These are phyloP conservation scores for Montipora capitata DNA, from an alignment of 92 coral and sea anemone species.

Conservation along the genomic window DNA sequence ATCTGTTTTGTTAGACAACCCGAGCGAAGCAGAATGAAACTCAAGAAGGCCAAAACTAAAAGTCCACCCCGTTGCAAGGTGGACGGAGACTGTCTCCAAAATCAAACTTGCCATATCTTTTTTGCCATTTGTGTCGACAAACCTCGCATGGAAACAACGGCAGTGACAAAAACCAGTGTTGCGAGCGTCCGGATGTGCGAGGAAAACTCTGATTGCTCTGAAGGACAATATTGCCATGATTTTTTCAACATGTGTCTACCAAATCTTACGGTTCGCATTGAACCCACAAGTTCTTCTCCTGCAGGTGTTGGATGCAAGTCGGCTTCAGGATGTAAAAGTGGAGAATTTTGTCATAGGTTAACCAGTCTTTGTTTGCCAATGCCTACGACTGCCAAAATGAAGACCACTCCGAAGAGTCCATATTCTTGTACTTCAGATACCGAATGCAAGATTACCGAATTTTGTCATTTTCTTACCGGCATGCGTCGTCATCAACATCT, in stretches of 20 bases:
- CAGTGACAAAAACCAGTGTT: background rate
- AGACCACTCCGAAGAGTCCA: conserved; percentile 23
- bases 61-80: conserved; percentile 38
- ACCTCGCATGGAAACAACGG: conserved; percentile 48
- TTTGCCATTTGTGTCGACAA: conserved; percentile 60
- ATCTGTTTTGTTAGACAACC: conserved; percentile 34
- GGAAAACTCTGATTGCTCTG: conserved; percentile 53
- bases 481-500: conserved; percentile 23
- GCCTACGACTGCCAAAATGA: conserved; percentile 9
- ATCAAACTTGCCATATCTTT: conserved; percentile 58
- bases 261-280: conserved; percentile 26
- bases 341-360: conserved; percentile 75
- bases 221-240: conserved; percentile 65
- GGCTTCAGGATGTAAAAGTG: conserved; percentile 36
- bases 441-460: conserved; percentile 72
- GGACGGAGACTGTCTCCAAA: conserved; percentile 48
- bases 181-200: conserved; percentile 30
- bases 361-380: conserved; percentile 58
- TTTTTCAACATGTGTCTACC: conserved; percentile 72
- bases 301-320: conserved; percentile 30
- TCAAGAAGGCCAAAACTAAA: conserved; percentile 12
- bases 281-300: conserved; percentile 37
- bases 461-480: conserved; percentile 67
- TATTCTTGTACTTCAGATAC: conserved; percentile 66
- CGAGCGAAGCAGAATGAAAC: conserved; percentile 44